Evolutionary conservation across 1,140 invertebrate species (phyloP), one percentile per base, ranked within the genome.

Genomic region (Nylanderia fulva): DNA sequence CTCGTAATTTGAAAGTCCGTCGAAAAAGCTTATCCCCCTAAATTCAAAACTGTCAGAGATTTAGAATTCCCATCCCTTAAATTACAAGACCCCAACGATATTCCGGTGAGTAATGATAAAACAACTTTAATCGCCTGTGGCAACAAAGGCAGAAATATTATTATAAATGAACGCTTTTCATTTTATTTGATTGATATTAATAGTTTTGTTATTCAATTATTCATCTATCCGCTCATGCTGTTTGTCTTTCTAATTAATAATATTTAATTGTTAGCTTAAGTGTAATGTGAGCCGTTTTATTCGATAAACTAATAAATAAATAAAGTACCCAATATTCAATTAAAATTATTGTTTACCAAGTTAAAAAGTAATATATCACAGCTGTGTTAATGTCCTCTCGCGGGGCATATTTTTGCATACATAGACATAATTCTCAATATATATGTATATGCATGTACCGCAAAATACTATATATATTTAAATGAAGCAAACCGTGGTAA

Each of bases 391-490:
- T 29, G 7, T 27, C 2, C 27, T 77, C 21, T 36, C 42, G 9
- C 36, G 48, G 8, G 18, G 24, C 21, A 24, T 29, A 54, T 39
- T n/a, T 15, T 13, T 54, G n/a, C n/a, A n/a, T n/a, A n/a, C n/a
- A n/a, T n/a, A n/a, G n/a, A n/a, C n/a, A n/a, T 13, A 33, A 21
- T 9, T 7, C 15, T 77, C 15, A 5, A 68, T 39, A 7, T 36
- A 4, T 45, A 3, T 39, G 39, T 39, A 7, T 39, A 6, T 39
- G 36, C 7, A 39, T 5, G 1, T 45, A 45, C 42, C n/a, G 42
- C n/a, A 54, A 68, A 24, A 27, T 24, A 79, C 58, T 72, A 82
- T 69, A 82, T 69, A 71, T 69, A 58, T 82, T 72, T 71, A 21
- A 58, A 54, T 2, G 13, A n/a, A 58, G 42, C 36, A 82, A 82